Conservation (phyloP, 2,113 vertebrate species). For the Pluvialis apricaria region DNA sequence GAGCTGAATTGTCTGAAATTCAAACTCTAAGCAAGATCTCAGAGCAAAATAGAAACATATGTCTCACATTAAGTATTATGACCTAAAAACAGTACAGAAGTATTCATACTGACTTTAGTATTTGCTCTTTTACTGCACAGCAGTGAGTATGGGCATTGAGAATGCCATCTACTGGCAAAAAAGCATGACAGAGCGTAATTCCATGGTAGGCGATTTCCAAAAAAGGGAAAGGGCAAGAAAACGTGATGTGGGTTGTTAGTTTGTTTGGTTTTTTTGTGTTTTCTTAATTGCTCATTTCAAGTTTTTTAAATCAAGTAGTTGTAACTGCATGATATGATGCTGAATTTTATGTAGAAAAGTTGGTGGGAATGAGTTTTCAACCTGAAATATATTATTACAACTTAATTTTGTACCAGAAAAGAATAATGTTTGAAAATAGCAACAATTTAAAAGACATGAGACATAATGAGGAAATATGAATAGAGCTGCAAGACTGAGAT, state of each 20-base stretch:
- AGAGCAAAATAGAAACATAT: background rate
- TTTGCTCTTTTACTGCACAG: no score
- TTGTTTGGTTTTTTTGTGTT: fast-evolving
- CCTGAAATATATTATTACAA: background rate
- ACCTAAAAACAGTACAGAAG: background rate
- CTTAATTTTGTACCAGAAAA: background rate
- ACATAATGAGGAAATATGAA: background rate
- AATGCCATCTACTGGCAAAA: slow-evolving; percentile 65
- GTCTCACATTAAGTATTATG: background rate
- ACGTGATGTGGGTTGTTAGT: background rate
- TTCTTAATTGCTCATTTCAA: background rate
- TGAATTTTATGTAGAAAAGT: background rate
- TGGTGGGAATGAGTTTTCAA: background rate
- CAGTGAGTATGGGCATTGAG: background rate
- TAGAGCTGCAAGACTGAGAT: background rate
- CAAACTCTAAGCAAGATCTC: background rate
- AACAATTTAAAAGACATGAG: background rate
- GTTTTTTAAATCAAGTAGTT: background rate
- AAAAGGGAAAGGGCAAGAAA: background rate
- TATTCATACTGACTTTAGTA: background rate
- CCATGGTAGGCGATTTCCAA: background rate
- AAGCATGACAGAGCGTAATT: background rate
- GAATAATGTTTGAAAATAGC: background rate
- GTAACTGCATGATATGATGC: background rate
- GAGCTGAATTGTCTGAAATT: background rate